A percentile compares a stretch with the other conserved stretches of the same genome.
Evolutionary conservation across 2,888 invertebrate species (phyloP).

Genomic region (Microchrysa polita): DNA sequence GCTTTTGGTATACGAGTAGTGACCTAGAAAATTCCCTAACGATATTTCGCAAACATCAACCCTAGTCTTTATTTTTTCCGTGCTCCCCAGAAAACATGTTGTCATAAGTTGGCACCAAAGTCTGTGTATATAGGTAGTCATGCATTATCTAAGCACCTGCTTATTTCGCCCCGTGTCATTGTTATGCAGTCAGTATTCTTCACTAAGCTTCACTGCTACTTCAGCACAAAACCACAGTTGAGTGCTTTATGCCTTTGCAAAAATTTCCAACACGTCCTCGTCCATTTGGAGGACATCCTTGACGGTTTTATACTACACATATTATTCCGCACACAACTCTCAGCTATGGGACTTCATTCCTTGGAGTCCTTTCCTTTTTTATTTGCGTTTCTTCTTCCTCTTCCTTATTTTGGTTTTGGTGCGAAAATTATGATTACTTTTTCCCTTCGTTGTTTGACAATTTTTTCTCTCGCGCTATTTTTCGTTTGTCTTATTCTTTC

Average conservation of each 20-base stretch:
- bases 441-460: neutral
- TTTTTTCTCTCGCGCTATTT: neutral
- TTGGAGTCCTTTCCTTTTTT: no score
- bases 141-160: slow-evolving; percentile 41
- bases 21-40: no score
- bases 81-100: no score
- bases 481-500: neutral
- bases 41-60: no score
- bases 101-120: no score
- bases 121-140: no score
- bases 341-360: no score
- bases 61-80: no score
- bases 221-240: neutral
- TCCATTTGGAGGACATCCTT: slow-evolving; percentile 17
- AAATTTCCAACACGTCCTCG: slow-evolving; percentile 17
- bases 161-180: slow-evolving; percentile 14
- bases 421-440: slow-evolving; percentile 1
- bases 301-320: slow-evolving; percentile 14
- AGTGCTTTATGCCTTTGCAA: neutral
- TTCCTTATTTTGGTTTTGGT: neutral
- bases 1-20: no score
- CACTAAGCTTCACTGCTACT: slow-evolving; percentile 2
- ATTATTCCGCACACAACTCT: neutral
- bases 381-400: neutral
- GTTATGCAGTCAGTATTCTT: slow-evolving; percentile 3